Percentiles rank a stretch among this genome's conserved stretches.
These are phyloP conservation scores for Anoplophora glabripennis DNA, from an alignment of 1,140 invertebrate genomes.

Conservation along the genomic window DNA sequence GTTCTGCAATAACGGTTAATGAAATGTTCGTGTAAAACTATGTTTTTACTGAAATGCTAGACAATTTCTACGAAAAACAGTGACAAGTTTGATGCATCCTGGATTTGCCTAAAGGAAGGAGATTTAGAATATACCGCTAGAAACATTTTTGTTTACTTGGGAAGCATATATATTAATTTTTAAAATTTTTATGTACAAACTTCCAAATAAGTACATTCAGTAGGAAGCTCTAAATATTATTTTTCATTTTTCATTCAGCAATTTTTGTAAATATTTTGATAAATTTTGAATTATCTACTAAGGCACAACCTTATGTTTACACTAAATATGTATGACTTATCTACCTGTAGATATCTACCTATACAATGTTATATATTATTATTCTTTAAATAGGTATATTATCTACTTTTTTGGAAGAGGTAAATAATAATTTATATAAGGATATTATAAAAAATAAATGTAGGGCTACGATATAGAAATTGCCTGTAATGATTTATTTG, in stretches of 20 bases:
- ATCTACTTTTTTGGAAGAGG: no score
- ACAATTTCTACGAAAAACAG: constrained; percentile 6
- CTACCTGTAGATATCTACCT: not conserved
- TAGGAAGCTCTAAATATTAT: constrained; percentile 39
- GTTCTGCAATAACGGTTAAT: constrained; percentile 19
- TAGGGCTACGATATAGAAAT: no score
- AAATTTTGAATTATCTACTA: constrained; percentile 46
- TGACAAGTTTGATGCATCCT: no score
- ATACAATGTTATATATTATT: no score
- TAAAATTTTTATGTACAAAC: constrained; percentile 29
- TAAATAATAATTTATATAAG: no score
- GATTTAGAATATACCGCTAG: constrained; percentile 45
- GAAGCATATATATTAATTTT: constrained; percentile 31
- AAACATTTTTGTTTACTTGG: constrained; percentile 18
- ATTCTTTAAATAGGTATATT: no score
- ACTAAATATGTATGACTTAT: not conserved
- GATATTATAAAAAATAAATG: no score
- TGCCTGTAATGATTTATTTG: no score
- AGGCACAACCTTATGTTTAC: constrained; percentile 39
- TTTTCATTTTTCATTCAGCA: constrained; percentile 18
- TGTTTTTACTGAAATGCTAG: no score
- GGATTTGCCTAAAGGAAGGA: constrained; percentile 33
- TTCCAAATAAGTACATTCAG: constrained; percentile 21
- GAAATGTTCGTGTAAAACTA: no score
- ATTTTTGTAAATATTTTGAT: constrained; percentile 22